Evolutionary conservation across 2,797 vertebrate genomes (phyloP), one percentile per base, ranked within the genome.

Genomic region (Adelosebastes latens): DNA sequence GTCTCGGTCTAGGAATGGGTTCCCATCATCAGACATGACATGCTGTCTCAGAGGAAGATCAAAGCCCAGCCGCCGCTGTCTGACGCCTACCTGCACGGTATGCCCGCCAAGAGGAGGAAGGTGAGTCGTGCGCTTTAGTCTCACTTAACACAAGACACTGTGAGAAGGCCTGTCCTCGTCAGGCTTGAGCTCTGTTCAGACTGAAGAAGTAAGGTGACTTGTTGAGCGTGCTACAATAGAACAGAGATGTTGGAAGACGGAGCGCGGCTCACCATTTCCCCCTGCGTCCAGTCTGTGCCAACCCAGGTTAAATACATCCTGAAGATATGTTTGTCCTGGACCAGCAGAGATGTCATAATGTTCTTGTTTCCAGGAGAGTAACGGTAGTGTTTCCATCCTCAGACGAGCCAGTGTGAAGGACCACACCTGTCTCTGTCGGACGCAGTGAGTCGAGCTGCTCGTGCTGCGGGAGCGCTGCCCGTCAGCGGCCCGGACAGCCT

Each of bases 21-120:
- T 10, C 96, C 97, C 67, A 96, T 97, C 53, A 97, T 97, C 87
- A 95, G 96, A 62, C 96, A 96, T 80, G 97, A 97, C 88, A 94
- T 97, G 92, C 91, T 97, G 92, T 95, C 92, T 82, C 97, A 97
- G 92, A 95, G 96, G 80, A 97, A 97, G 87, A 94, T 96, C 71
- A 97, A 97, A 80, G 94, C 95, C 2, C 97, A 97, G 94, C 96
- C 96, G 0, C 96, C 97, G 0, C 87, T 97, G 81, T 97, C 96
- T 0, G 97, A 97, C 0, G 96, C 96, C 20, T 97, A 97, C 91
- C 94, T 97, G 85, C 96, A 96, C 4, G 97, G 97, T 53, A 97
- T 97, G 96, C 97, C 97, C 0, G 97, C 97, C 42, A 97, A 97
- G 83, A 96, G 97, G 86, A 96, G 97, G 83, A 97, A 97, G 96